Percentiles rank a stretch among this genome's conserved stretches.
Evolutionary conservation across 53 echinoderm and acorn worm species (phyloP).

Genomic region (Zoroaster sp.): DNA sequence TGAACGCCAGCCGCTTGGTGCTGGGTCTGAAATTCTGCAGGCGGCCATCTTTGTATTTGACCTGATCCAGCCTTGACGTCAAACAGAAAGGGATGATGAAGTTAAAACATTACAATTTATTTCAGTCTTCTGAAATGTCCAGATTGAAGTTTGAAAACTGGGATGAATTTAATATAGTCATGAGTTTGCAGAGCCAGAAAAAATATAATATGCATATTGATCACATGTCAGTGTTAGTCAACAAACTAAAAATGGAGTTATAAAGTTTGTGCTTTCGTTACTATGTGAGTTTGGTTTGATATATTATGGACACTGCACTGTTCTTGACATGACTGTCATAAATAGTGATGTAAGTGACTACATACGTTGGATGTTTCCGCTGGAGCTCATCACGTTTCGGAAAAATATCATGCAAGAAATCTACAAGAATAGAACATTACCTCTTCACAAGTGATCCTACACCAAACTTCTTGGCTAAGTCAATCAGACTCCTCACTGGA

Average conservation of each 20-base stretch:
- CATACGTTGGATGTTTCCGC: not conserved
- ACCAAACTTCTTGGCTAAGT: constrained; percentile 92
- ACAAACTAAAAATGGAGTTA: not conserved
- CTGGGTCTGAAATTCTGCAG: constrained; percentile 76
- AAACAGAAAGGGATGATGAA: not conserved
- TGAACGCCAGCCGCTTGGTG: constrained; percentile 57
- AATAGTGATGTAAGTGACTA: too few relatives aligned
- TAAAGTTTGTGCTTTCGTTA: not conserved
- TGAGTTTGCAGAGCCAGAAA: not conserved
- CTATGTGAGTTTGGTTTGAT: not conserved
- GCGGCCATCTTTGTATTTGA: constrained; percentile 67
- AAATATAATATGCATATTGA: not conserved
- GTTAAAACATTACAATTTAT: not conserved
- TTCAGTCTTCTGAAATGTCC: too few relatives aligned
- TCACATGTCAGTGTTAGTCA: too few relatives aligned
- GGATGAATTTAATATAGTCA: not conserved
- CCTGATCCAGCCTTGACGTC: constrained; percentile 77
- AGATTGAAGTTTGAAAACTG: too few relatives aligned
- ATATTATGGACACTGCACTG: not conserved
- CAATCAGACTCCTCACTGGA: constrained; percentile 54
- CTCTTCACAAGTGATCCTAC: constrained; percentile 79
- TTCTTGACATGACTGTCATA: too few relatives aligned
- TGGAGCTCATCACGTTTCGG: not conserved
- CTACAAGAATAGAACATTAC: constrained; percentile 20
- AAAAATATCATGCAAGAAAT: not conserved